Base-by-base conservation (phyloP, 1,140 invertebrate species). In the Zaprionus kolodkinae region DNA sequence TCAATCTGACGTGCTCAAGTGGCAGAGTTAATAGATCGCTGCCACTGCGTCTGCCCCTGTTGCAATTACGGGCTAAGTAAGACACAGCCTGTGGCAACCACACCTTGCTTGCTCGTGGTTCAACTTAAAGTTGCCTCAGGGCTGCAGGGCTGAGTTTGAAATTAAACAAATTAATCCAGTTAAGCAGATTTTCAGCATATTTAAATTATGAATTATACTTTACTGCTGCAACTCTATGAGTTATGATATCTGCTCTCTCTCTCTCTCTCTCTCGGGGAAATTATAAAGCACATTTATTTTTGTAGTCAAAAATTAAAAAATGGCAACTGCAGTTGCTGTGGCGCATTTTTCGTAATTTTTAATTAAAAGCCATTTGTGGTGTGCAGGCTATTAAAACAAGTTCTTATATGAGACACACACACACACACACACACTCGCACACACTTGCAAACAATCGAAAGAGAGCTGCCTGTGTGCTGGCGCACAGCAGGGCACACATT, bases 1-100 rank as follows among this genome's bases (percentile, higher is more conserved):
- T 48, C 69, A 76, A 76, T 76, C 73, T 61, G 56, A 15, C 62
- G 73, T 72, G 73, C 62, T 38, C 27, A 72, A 76, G 68, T 76
- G 62, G 38, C 30, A 30, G 43, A 50, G 40, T 64, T 43, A 59
- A 75, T 54, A 75, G 52, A 74, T 70, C 59, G 25, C 50, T 54
- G 54, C 13, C 57, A 55, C 59, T n/a, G 38, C 55, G 30, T 13
- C 40, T 45, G 40, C 40, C n/a, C 30, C n/a, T 33, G 15, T 33
- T 36, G 60, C 59, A 70, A 69, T 71, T 72, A 55, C 65, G n/a
- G 27, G 52, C 6, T n/a, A 43, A 21, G 21, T n/a, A 43, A 21
- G 21, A 21, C 13, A n/a, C 40, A 9, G 38, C 38, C 38, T 38
- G 36, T 13, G 38, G 3, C 7, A 25, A 25, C 6, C 43, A 35